Conservation (phyloP, 1,140 invertebrate genomes). For the Lordiphosa collinella region DNA sequence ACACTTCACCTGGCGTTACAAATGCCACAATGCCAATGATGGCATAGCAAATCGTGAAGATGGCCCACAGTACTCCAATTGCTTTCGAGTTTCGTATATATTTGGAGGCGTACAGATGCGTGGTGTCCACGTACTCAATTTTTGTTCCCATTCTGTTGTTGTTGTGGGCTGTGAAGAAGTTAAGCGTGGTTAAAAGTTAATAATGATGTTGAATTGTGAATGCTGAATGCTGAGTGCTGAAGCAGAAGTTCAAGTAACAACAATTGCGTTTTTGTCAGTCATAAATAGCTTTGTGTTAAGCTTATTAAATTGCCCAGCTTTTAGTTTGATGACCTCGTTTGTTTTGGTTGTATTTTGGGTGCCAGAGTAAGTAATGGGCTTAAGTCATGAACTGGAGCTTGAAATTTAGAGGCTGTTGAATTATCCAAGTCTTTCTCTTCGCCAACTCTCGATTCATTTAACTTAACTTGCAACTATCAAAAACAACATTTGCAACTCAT, state of each 20-base stretch:
- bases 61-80: constrained; percentile 97
- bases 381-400: constrained; percentile 27
- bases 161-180: constrained; percentile 35
- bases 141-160: constrained; percentile 88
- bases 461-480: constrained; percentile 19
- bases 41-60: constrained; percentile 97
- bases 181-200: constrained; percentile 47
- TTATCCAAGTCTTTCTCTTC: constrained; percentile 26
- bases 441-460: constrained; percentile 4
- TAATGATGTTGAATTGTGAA: constrained; percentile 31
- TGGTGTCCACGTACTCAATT: constrained; percentile 93
- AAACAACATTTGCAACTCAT: constrained; percentile 39
- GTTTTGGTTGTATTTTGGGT: constrained; percentile 4
- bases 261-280: constrained; percentile 46
- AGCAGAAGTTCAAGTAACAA: constrained; percentile 1
- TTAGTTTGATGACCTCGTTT: constrained; percentile 62
- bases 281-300: constrained; percentile 53
- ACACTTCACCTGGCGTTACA: constrained; percentile 87
- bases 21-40: constrained; percentile 97
- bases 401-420: constrained; percentile 13
- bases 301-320: constrained; percentile 54
- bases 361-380: constrained; percentile 13
- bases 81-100: constrained; percentile 97
- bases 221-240: constrained; percentile 13
- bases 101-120: constrained; percentile 93